Evolutionary conservation across 2,888 invertebrate species (phyloP).

Genomic region (Polydrusus pterygomalis): DNA sequence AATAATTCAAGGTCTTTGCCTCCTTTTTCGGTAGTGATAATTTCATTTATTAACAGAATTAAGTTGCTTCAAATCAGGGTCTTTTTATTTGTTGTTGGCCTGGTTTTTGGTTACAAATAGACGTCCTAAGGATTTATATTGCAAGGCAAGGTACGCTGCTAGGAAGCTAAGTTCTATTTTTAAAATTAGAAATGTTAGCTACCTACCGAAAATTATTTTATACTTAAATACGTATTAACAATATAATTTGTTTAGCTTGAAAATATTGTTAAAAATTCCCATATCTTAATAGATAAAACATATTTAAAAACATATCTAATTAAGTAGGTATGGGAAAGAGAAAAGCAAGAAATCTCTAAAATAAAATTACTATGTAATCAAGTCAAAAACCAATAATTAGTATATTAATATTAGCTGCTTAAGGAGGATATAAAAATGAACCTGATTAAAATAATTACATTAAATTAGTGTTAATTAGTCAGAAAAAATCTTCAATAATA

Average conservation of each 20-base stretch:
- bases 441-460: not conserved
- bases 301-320: constrained; percentile 1
- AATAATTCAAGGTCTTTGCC: not conserved
- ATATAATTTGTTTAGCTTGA: too few relatives aligned
- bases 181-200: too few relatives aligned
- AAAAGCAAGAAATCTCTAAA: constrained; percentile 5
- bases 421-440: not conserved
- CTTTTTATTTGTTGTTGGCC: too few relatives aligned
- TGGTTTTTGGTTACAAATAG: too few relatives aligned
- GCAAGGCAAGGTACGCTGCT: too few relatives aligned
- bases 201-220: too few relatives aligned
- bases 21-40: not conserved
- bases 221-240: too few relatives aligned
- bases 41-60: not conserved
- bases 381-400: not conserved
- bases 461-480: not conserved
- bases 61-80: too few relatives aligned
- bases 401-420: not conserved
- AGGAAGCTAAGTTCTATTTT: too few relatives aligned
- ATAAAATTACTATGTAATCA: constrained; percentile 4
- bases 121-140: too few relatives aligned
- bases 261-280: too few relatives aligned
- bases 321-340: constrained; percentile 7
- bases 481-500: too few relatives aligned
- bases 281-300: not conserved